Evolutionary conservation across 2,888 invertebrate species (phyloP).

Genomic region (Elgonia sp.): DNA sequence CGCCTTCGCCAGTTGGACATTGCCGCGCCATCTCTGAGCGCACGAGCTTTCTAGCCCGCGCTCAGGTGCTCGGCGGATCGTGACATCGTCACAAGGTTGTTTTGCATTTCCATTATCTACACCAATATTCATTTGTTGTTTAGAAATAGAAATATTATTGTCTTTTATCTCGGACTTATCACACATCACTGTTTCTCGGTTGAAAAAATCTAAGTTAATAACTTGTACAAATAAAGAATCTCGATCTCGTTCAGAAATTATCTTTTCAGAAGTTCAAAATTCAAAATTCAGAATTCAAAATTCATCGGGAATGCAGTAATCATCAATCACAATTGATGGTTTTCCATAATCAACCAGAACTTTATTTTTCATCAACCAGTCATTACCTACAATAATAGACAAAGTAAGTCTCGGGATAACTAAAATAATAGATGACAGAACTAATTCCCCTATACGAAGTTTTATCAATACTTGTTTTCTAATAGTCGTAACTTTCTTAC

Average conservation of each 20-base stretch:
- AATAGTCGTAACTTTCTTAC: not conserved
- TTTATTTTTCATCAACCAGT: constrained; percentile 1
- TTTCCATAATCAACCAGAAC: not conserved
- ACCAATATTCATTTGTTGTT: no score
- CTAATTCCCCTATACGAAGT: not conserved
- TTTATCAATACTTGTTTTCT: not conserved
- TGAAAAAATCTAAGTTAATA: not conserved
- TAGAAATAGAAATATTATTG: no score
- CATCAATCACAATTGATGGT: not conserved
- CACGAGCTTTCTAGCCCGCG: no score
- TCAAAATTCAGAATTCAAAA: not conserved
- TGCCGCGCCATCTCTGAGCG: no score
- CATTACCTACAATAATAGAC: constrained; percentile 3
- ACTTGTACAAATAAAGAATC: not conserved
- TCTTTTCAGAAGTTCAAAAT: not conserved
- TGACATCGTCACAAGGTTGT: no score
- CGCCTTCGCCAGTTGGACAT: no score
- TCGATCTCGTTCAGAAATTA: not conserved
- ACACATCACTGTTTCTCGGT: no score
- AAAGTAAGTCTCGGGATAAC: not conserved
- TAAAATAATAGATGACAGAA: not conserved
- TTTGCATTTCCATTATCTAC: no score
- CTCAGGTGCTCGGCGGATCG: no score
- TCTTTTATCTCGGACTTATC: no score
- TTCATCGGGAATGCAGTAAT: not conserved